phyloP scores from a whole-genome alignment of 2,797 vertebrate genomes.

The Sebastes steindachneri region DNA sequence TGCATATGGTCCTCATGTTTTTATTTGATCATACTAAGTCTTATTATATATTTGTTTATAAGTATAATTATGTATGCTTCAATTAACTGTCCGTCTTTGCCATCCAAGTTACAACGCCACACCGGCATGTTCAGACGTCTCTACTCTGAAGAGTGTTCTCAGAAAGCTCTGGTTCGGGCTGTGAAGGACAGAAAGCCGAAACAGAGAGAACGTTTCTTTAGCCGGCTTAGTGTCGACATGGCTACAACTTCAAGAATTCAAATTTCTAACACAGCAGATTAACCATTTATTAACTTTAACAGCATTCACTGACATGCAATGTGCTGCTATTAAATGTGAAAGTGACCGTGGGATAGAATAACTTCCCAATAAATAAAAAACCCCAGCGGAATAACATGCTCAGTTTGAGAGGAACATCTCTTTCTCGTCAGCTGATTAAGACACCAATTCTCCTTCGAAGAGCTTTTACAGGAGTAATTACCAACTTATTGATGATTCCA shows the following conservation, averaged over 20 bases:
- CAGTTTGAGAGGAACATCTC: background rate
- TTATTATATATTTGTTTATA: too few species aligned
- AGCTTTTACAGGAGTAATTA: conserved; percentile 62
- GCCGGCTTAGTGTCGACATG: background rate
- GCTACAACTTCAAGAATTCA: background rate
- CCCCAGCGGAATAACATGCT: background rate
- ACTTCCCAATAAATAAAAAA: background rate
- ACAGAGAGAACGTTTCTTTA: background rate
- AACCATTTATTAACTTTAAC: background rate
- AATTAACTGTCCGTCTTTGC: background rate
- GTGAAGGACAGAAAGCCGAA: background rate
- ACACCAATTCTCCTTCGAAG: conserved; percentile 27
- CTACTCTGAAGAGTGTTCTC: background rate
- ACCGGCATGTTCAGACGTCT: background rate
- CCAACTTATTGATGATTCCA: conserved; percentile 63
- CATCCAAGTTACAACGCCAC: background rate
- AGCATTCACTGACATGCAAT: background rate
- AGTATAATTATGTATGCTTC: too few species aligned
- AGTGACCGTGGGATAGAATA: background rate
- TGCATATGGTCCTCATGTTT: background rate
- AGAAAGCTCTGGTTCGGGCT: background rate
- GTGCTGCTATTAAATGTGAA: background rate
- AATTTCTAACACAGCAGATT: background rate
- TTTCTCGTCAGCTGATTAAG: conserved; percentile 28
- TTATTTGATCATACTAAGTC: too few species aligned